Conservation (phyloP, 2,888 invertebrate genomes). For the Calliphora vomitoria region DNA sequence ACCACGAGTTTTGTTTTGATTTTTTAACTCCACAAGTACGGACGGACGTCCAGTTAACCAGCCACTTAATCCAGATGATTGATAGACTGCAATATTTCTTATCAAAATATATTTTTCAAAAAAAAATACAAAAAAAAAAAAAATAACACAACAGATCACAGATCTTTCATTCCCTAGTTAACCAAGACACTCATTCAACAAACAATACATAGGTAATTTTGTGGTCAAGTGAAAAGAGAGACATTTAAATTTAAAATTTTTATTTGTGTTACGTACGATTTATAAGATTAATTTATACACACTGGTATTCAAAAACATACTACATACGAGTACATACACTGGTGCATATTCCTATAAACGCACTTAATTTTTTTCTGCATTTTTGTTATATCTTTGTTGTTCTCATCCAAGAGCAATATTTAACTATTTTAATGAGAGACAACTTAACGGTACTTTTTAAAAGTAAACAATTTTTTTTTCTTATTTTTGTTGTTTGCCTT, state of each 20-base stretch:
- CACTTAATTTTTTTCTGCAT: too few species aligned
- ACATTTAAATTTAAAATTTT: slow-evolving; percentile 2
- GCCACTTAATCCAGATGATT: slow-evolving; percentile 74
- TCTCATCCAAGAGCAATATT: too few species aligned
- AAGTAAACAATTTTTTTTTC: too few species aligned
- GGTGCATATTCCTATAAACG: too few species aligned
- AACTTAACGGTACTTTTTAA: too few species aligned
- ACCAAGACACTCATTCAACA: neutral
- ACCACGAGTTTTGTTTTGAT: neutral
- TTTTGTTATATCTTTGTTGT: too few species aligned
- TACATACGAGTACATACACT: neutral
- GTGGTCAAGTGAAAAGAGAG: slow-evolving; percentile 42
- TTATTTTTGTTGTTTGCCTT: too few species aligned
- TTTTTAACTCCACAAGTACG: slow-evolving; percentile 11
- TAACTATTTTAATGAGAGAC: too few species aligned
- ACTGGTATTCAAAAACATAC: neutral
- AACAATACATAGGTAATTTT: slow-evolving; percentile 47
- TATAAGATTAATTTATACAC: neutral
- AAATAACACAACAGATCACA: neutral
- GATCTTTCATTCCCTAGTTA: neutral
- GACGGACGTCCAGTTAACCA: slow-evolving; percentile 15
- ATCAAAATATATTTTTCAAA: slow-evolving; percentile 68
- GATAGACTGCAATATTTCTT: slow-evolving; percentile 76
- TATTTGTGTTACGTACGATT: neutral
- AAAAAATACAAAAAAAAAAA: slow-evolving; percentile 31